Conservation (phyloP, 35 echinoderm and acorn worm species). For the Diadema setosum region DNA sequence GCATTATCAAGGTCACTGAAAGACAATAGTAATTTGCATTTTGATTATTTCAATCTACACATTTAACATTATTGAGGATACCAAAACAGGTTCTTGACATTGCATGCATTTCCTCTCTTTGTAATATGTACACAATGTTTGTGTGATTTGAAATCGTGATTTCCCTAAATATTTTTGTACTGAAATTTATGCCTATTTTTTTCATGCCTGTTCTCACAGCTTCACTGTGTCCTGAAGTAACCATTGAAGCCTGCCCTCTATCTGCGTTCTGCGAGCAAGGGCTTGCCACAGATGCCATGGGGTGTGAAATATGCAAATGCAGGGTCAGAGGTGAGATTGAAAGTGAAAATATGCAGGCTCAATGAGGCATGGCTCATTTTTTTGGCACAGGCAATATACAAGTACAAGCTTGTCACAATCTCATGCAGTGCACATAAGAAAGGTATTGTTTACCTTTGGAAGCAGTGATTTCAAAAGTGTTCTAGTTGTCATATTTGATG, state of each 20-base stretch:
- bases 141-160: not conserved
- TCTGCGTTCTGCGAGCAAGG: not conserved
- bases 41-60: too few relatives aligned
- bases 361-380: not conserved
- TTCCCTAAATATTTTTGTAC: not conserved
- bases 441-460: too few relatives aligned
- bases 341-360: not conserved
- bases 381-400: not conserved
- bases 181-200: not conserved
- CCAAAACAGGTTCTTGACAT: too few relatives aligned
- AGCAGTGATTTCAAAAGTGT: too few relatives aligned
- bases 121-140: too few relatives aligned
- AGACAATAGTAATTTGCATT: too few relatives aligned
- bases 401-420: not conserved
- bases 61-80: too few relatives aligned
- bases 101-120: too few relatives aligned
- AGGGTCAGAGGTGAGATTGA: not conserved
- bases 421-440: not conserved
- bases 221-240: not conserved
- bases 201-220: not conserved
- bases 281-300: not conserved
- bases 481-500: too few relatives aligned
- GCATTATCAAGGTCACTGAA: too few relatives aligned
- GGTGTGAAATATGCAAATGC: slow-evolving; percentile 18
- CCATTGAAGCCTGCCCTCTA: not conserved